Evolutionary conservation across 2,113 vertebrate genomes (phyloP).

Genomic region (Tenebrosternarchus preto): DNA sequence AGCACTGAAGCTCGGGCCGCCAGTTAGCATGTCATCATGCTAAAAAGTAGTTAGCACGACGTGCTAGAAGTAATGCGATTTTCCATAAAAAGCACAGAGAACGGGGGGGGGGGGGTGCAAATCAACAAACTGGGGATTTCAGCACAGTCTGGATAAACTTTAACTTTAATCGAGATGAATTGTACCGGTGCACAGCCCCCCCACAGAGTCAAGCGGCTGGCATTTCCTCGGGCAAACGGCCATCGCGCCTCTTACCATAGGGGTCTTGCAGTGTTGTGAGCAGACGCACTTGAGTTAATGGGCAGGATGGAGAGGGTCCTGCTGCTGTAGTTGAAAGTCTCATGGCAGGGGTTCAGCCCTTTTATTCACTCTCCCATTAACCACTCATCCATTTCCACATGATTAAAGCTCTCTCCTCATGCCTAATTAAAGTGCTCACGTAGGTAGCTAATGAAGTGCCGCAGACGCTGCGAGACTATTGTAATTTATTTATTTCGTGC

Average conservation of each 20-base stretch:
- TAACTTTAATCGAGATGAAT: not conserved
- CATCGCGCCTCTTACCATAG: not conserved
- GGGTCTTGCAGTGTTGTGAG: constrained; percentile 18
- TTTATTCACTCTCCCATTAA: constrained; percentile 30
- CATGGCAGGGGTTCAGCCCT: not conserved
- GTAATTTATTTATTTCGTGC: not conserved
- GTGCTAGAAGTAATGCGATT: too few relatives aligned
- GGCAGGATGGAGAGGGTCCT: constrained; percentile 17
- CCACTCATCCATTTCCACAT: constrained; percentile 20
- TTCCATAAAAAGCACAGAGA: too few relatives aligned
- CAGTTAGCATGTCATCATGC: too few relatives aligned
- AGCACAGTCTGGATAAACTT: not conserved
- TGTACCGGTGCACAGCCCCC: not conserved
- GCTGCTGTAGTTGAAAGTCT: constrained; percentile 31
- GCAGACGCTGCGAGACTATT: constrained; percentile 22
- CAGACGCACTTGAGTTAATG: constrained; percentile 39
- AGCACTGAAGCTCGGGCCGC: not conserved
- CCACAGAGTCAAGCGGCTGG: not conserved
- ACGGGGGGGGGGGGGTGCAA: too few relatives aligned
- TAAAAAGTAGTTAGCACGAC: too few relatives aligned
- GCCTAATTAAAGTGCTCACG: constrained; percentile 28
- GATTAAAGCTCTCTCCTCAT: constrained; percentile 11
- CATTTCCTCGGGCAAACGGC: not conserved
- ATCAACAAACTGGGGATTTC: too few relatives aligned
- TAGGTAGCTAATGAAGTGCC: constrained; percentile 34